A percentile compares a stretch with the other conserved stretches of the same genome.
Evolutionary conservation across 2,888 invertebrate species (phyloP).

Genomic region (Leucoma salicis): DNA sequence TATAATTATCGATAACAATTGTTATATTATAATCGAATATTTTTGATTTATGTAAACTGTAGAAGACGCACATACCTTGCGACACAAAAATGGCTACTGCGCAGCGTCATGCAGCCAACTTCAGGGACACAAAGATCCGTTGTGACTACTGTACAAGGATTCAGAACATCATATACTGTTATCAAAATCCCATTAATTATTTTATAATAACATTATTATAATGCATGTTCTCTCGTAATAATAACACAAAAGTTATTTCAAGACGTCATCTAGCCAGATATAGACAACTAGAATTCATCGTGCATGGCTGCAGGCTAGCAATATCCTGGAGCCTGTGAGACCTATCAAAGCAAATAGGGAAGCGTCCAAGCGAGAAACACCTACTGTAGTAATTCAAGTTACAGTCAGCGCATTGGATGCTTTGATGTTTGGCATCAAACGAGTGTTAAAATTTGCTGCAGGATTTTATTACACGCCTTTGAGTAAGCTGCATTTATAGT

Average conservation of each 20-base stretch:
- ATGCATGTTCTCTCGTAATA: too few relatives aligned
- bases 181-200: too few relatives aligned
- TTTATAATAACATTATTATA: too few relatives aligned
- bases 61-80: too few relatives aligned
- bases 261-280: conserved; percentile 17
- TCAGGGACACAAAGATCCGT: too few relatives aligned
- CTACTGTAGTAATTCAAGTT: conserved; percentile 13
- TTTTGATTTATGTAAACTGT: too few relatives aligned
- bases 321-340: conserved; percentile 46
- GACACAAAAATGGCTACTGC: too few relatives aligned
- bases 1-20: too few relatives aligned
- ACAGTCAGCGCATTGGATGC: neutral
- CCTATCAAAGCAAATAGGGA: conserved; percentile 44
- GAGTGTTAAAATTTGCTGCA: neutral
- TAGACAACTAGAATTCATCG: conserved; percentile 15
- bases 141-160: too few relatives aligned
- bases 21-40: too few relatives aligned
- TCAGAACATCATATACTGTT: too few relatives aligned
- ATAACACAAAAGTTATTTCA: conserved; percentile 19
- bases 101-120: too few relatives aligned
- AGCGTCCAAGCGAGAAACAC: conserved; percentile 47
- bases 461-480: neutral
- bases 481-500: neutral
- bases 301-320: conserved; percentile 45
- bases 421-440: conserved; percentile 12